These are phyloP conservation scores for Lycaena phlaeas DNA, from an alignment of 2,888 invertebrate species.

Conservation along the genomic window DNA sequence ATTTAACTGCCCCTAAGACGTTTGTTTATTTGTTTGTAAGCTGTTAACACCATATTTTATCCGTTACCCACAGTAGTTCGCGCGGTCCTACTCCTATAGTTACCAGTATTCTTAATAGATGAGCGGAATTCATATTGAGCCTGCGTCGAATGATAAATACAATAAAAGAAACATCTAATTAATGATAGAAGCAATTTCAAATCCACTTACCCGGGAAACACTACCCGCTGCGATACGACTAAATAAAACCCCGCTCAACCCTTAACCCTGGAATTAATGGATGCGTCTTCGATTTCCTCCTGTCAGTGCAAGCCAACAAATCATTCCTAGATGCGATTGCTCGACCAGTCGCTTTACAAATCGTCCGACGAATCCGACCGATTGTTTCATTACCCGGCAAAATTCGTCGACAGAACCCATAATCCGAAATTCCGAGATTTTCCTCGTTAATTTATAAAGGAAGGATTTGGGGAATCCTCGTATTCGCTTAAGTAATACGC, in stretches of 20 bases:
- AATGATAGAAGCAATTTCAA: too few relatives aligned
- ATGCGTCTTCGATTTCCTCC: constrained; percentile 8
- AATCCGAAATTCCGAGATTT: constrained; percentile 8
- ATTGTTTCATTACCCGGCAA: constrained; percentile 5
- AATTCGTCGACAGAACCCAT: not conserved
- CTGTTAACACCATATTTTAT: too few relatives aligned
- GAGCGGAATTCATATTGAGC: too few relatives aligned
- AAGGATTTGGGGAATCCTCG: constrained; percentile 8
- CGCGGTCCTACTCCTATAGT: too few relatives aligned
- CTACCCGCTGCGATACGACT: too few relatives aligned
- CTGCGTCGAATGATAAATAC: too few relatives aligned
- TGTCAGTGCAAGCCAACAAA: constrained; percentile 10
- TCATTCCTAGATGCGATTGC: not conserved
- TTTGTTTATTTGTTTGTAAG: too few relatives aligned
- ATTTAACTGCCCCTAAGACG: too few relatives aligned
- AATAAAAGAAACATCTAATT: not conserved
- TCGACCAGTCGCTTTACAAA: not conserved
- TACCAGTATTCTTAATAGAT: too few relatives aligned
- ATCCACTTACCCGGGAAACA: not conserved
- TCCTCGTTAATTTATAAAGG: constrained; percentile 10
- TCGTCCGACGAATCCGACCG: constrained; percentile 1
- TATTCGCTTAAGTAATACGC: not conserved
- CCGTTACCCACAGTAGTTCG: too few relatives aligned
- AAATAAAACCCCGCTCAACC: not conserved
- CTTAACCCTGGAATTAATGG: constrained; percentile 1